These are phyloP conservation scores for Styela plicata DNA, from an alignment of 23 tunicate genomes.

Conservation along the genomic window DNA sequence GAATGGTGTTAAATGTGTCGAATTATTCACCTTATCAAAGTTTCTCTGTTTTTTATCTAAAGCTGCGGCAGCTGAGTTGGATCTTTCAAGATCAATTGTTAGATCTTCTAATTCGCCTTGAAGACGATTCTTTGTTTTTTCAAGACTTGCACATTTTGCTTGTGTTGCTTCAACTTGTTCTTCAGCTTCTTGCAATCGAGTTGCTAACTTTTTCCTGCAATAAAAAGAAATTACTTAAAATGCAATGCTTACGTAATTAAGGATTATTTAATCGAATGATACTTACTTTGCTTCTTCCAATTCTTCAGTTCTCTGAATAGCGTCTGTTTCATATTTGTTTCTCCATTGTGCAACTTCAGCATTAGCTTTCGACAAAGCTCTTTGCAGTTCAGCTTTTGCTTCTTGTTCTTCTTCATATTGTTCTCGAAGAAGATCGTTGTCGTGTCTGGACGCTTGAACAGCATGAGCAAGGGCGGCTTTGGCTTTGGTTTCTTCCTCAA, in stretches of 20 bases:
- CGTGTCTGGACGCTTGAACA: slow-evolving; percentile 64
- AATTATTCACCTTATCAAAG: slow-evolving; percentile 38
- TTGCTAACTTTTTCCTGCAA: slow-evolving; percentile 30
- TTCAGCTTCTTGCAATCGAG: slow-evolving; percentile 43
- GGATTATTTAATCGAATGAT: not conserved
- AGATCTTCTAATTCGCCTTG: slow-evolving; percentile 46
- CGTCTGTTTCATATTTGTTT: slow-evolving; percentile 92
- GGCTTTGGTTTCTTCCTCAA: slow-evolving; percentile 54
- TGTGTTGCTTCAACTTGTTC: slow-evolving; percentile 48
- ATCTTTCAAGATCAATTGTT: slow-evolving; percentile 24
- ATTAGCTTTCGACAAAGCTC: slow-evolving; percentile 78
- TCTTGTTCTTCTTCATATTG: slow-evolving; percentile 94
- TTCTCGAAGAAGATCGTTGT: slow-evolving; percentile 71
- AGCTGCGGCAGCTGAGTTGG: slow-evolving; percentile 37
- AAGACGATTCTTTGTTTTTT: slow-evolving; percentile 40
- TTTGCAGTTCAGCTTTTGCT: slow-evolving; percentile 81
- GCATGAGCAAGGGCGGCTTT: slow-evolving; percentile 35
- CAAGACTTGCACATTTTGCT: slow-evolving; percentile 34
- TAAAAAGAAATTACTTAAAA: not conserved
- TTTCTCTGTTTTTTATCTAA: slow-evolving; percentile 38
- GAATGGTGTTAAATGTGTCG: too few species aligned
- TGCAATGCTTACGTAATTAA: not conserved
- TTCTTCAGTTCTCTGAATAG: slow-evolving; percentile 88
- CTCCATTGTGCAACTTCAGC: slow-evolving; percentile 93
- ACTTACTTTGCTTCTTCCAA: slow-evolving; percentile 67